These are phyloP conservation scores for Ondatra zibethicus DNA, from an alignment of 2,113 vertebrate species.

Conservation along the genomic window DNA sequence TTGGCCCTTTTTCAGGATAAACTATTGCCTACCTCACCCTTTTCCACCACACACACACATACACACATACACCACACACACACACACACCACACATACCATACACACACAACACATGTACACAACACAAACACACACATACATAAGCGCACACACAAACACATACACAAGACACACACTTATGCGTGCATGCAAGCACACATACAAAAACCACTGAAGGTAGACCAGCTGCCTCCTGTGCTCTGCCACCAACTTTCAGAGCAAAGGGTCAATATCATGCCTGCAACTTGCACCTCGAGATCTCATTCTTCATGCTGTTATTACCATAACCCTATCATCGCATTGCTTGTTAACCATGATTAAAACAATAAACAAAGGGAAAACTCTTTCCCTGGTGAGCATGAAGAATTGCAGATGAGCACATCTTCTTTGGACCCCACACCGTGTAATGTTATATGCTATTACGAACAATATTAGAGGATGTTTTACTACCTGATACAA, in stretches of 20 bases:
- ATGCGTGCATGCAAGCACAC: too few relatives aligned
- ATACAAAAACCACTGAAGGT: not conserved
- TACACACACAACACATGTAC: not conserved
- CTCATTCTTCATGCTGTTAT: constrained; percentile 45
- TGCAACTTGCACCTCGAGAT: constrained; percentile 38
- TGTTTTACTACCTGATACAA: constrained; percentile 45
- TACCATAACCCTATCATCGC: constrained; percentile 51
- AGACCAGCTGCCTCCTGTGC: not conserved
- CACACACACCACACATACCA: not conserved
- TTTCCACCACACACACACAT: not conserved
- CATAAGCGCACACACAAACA: not conserved
- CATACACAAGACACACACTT: too few relatives aligned
- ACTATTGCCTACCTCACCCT: not conserved
- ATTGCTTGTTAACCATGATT: constrained; percentile 69
- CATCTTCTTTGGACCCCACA: not conserved
- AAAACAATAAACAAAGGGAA: constrained; percentile 73
- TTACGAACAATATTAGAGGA: not conserved
- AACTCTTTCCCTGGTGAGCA: constrained; percentile 52
- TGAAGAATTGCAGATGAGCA: constrained; percentile 66
- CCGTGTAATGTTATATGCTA: not conserved
- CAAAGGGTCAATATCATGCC: not conserved
- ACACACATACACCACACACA: not conserved
- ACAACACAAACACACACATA: not conserved
- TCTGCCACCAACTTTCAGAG: not conserved
- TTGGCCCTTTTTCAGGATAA: not conserved